Conservation (phyloP, 2,797 vertebrate species). For the Argyrosomus regius region DNA sequence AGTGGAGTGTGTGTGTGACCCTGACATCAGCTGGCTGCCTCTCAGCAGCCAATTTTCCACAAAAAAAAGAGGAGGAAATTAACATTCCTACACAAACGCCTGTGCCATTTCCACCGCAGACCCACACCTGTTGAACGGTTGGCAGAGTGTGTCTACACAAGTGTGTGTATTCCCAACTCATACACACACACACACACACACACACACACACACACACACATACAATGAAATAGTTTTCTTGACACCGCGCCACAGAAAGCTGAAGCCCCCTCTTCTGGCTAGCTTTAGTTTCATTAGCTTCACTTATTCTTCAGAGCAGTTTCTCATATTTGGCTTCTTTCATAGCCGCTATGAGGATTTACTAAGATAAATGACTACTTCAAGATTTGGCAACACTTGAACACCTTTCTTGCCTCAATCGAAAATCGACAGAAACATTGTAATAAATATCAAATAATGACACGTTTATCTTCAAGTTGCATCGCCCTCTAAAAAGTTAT, state of each 20-base stretch:
- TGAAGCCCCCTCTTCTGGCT: background rate
- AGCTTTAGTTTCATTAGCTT: background rate
- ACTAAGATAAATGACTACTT: background rate
- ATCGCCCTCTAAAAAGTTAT: too few relatives aligned
- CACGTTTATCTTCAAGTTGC: too few relatives aligned
- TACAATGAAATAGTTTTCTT: background rate
- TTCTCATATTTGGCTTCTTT: background rate
- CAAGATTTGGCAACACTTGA: too few relatives aligned
- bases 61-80: slow-evolving; percentile 57
- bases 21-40: slow-evolving; percentile 53
- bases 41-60: slow-evolving; percentile 49
- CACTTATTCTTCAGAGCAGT: background rate
- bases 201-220: background rate
- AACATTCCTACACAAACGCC: slow-evolving; percentile 57
- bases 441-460: too few relatives aligned
- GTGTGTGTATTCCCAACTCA: slow-evolving; percentile 3
- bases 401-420: too few relatives aligned
- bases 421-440: too few relatives aligned
- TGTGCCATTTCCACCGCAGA: slow-evolving; percentile 50
- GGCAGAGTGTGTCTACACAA: background rate
- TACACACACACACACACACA: slow-evolving; percentile 3
- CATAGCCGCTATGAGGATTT: background rate
- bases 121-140: slow-evolving; percentile 68
- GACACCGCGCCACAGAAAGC: background rate
- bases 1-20: slow-evolving; percentile 26